Evolutionary conservation across 2,797 vertebrate species (phyloP), one percentile per base, ranked within the genome.

Genomic region (Protonibea diacanthus): DNA sequence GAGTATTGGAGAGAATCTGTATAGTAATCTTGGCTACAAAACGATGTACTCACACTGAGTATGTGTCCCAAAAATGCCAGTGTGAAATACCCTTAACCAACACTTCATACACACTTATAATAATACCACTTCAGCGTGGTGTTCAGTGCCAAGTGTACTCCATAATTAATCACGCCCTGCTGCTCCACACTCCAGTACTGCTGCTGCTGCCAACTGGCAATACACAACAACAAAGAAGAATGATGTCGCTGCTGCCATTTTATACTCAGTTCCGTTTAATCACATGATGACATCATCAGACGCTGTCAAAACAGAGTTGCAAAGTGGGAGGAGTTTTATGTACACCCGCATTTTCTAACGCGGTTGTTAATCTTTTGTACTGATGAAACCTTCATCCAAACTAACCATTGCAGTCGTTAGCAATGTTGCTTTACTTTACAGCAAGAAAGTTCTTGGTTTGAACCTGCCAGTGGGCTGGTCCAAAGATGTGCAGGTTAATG

Each of bases 161-260:
- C 76, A 82, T 80, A 86, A 89, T 88, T 72, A 85, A 86, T 79
- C 42, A 82, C 2, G 15, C 70, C 74, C 63, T 40, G 59, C 63
- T 73, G 72, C 57, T 56, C 51, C 64, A 70, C 71, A 23, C 80
- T 78, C 48, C 27, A 60, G 42, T 44, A 20, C 58, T 40, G 70
- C 66, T 58, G 59, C 63, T 47, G 65, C 4, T 66, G 80, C 81
- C 69, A 86, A 75, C 60, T 66, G 42, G 71, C 72, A 48, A 23
- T 38, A 27, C 70, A 73, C 29, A 70, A 60, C 40, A 29, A 20
- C 40, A 21, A 45, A 61, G 48, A 68, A 45, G 18, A 56, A 56
- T 6, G 12, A 33, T 33, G 10, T 21, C 7, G 8, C 5, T 48
- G 72, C 5, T 53, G 72, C 61, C 27, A 11, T 62, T 72, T 66